A percentile compares a stretch with the other conserved stretches of the same genome.
phyloP scores from a whole-genome alignment of 2,797 vertebrate species.

The Oceanodroma leucorhoa region DNA sequence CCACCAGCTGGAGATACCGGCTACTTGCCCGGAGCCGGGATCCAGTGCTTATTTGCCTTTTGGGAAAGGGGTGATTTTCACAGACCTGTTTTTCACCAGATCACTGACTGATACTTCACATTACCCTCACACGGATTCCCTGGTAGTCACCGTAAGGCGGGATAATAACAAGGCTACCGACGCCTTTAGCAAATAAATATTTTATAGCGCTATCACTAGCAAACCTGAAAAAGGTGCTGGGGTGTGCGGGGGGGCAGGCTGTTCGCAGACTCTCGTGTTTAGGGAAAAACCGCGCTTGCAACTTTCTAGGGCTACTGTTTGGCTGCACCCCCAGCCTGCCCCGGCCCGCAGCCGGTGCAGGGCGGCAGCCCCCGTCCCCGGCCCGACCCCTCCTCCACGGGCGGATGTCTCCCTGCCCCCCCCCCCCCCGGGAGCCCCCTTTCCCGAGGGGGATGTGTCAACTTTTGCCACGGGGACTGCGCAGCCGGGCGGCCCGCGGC shows the following conservation, averaged over 20 bases:
- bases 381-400: not conserved
- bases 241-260: accelerated
- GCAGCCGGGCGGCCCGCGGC: not conserved
- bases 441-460: not conserved
- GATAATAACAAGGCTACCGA: not conserved
- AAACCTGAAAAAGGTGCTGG: not conserved
- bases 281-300: not conserved
- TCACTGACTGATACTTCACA: not conserved
- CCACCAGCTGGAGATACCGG: not conserved
- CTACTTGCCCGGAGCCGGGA: not conserved
- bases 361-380: not conserved
- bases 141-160: not conserved
- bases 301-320: not conserved
- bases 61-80: not conserved
- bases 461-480: not conserved
- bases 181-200: not conserved
- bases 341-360: not conserved
- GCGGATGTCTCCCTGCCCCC: not conserved
- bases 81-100: not conserved
- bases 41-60: not conserved
- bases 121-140: not conserved
- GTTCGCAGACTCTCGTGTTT: not conserved
- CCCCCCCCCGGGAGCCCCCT: not conserved
- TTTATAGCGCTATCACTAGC: not conserved
- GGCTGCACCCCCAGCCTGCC: not conserved